Conservation (phyloP, 1,140 invertebrate species). For the Aphidius gifuensis region DNA sequence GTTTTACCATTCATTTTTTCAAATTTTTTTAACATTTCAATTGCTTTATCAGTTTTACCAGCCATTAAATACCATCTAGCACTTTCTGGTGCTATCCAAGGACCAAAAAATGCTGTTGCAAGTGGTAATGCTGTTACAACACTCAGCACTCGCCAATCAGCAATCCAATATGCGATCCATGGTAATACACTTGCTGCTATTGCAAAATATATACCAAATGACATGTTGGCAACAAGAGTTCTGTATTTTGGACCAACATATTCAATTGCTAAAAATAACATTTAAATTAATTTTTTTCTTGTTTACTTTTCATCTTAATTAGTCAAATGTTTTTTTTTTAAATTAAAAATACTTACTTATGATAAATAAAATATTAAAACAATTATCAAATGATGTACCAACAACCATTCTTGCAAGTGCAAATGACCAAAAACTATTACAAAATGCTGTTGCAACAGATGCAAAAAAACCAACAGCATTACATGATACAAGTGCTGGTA, state of each 20-base stretch:
- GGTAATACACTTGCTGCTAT: constrained; percentile 72
- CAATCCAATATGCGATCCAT: constrained; percentile 75
- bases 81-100: constrained; percentile 78
- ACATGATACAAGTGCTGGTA: constrained; percentile 60
- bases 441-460: constrained; percentile 74
- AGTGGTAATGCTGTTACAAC: constrained; percentile 73
- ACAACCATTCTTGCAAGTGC: constrained; percentile 75
- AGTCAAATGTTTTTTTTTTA: not conserved
- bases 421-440: constrained; percentile 71
- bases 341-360: constrained; percentile 58
- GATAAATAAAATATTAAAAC: constrained; percentile 90
- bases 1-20: constrained; percentile 73
- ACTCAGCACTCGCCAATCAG: constrained; percentile 74
- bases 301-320: not conserved
- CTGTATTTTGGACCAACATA: constrained; percentile 83
- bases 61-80: constrained; percentile 78
- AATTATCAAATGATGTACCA: constrained; percentile 84
- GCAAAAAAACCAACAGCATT: constrained; percentile 76
- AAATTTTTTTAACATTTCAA: constrained; percentile 76
- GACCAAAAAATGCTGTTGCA: constrained; percentile 65
- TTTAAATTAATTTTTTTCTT: constrained; percentile 33
- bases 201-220: constrained; percentile 84
- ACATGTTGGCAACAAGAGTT: constrained; percentile 84
- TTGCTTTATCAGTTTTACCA: constrained; percentile 73
- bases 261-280: constrained; percentile 66